phyloP scores from a whole-genome alignment of 2,888 invertebrate genomes.

The Beris chalybata region DNA sequence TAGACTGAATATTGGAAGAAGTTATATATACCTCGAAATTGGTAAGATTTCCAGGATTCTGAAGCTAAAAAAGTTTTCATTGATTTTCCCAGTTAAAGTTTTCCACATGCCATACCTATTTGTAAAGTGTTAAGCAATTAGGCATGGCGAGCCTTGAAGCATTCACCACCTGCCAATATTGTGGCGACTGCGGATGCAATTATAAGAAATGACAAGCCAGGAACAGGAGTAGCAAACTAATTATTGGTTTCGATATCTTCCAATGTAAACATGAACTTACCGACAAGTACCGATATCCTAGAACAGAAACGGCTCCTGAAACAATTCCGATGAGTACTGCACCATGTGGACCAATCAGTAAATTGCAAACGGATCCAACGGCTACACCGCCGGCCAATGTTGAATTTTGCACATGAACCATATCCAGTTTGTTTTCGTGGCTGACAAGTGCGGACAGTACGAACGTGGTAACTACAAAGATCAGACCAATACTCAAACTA shows the following conservation, averaged over 20 bases:
- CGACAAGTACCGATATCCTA: constrained; percentile 77
- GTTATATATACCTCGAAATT: no score
- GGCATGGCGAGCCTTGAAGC: no score
- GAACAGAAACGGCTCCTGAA: constrained; percentile 77
- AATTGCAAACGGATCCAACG: constrained; percentile 80
- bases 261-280: constrained; percentile 57
- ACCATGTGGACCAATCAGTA: constrained; percentile 81
- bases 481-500: background rate
- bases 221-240: constrained; percentile 15
- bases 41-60: no score
- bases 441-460: constrained; percentile 77
- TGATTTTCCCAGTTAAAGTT: no score
- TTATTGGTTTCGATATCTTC: background rate
- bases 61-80: no score
- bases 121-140: no score
- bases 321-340: constrained; percentile 78
- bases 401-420: constrained; percentile 94
- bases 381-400: constrained; percentile 93
- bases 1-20: no score
- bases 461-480: constrained; percentile 71
- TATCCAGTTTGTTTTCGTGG: constrained; percentile 76
- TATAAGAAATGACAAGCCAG: background rate
- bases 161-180: background rate
- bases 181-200: background rate
- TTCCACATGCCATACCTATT: no score